phyloP scores from a whole-genome alignment of 2,888 invertebrate genomes.

The Tricholauxania praeusta region DNA sequence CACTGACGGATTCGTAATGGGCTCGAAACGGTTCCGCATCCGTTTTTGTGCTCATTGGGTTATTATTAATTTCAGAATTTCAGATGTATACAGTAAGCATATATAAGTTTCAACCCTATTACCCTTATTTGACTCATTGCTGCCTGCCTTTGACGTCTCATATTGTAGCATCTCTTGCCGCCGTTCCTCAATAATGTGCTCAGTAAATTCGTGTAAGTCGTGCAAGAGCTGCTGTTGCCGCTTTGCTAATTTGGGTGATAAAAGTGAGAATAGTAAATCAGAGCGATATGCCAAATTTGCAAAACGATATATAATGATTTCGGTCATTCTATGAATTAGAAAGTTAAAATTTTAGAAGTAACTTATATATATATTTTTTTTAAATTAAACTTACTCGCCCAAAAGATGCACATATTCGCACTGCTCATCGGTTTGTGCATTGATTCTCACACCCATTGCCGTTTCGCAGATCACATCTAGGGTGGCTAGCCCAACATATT shows the following conservation, averaged over 20 bases:
- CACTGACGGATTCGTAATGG: no score
- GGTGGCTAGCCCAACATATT: conserved; percentile 53
- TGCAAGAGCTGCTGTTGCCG: conserved; percentile 43
- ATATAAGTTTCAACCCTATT: no score
- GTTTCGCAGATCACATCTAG: conserved; percentile 53
- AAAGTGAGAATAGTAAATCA: conserved; percentile 46
- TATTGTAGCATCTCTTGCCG: conserved; percentile 38
- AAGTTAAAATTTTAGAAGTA: neutral
- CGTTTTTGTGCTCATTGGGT: no score
- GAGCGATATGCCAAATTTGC: conserved; percentile 46
- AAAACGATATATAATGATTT: conserved; percentile 47
- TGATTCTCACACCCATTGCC: conserved; percentile 61
- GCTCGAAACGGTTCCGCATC: no score
- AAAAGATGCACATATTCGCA: conserved; percentile 78
- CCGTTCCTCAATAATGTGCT: conserved; percentile 47
- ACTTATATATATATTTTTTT: neutral
- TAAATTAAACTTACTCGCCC: conserved; percentile 69
- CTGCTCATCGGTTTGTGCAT: conserved; percentile 73
- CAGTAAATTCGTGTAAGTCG: conserved; percentile 47
- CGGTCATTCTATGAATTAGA: conserved; percentile 43
- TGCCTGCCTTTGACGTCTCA: neutral
- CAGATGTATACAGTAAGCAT: no score
- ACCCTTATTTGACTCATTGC: no score
- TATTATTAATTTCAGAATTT: no score
- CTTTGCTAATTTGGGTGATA: conserved; percentile 35